phyloP scores from a whole-genome alignment of 2,113 vertebrate genomes.

The Egretta garzetta region DNA sequence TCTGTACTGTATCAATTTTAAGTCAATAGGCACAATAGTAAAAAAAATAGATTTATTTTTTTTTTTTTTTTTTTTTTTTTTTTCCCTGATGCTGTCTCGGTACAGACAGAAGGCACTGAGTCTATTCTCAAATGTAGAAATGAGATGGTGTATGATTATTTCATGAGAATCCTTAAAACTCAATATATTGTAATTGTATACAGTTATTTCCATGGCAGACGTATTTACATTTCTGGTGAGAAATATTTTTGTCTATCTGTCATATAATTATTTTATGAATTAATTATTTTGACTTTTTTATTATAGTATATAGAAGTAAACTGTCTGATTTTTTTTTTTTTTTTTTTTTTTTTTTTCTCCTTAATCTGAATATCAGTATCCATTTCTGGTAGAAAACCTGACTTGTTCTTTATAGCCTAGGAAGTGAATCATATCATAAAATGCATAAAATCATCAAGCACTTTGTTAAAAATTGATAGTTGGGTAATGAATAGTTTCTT shows the following conservation, averaged over 20 bases:
- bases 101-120: neutral
- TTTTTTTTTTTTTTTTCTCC: neutral
- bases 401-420: neutral
- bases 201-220: neutral
- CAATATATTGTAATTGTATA: neutral
- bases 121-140: neutral
- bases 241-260: neutral
- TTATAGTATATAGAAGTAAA: neutral
- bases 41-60: neutral
- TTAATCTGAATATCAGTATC: neutral
- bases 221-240: neutral
- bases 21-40: neutral
- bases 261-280: neutral
- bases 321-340: neutral
- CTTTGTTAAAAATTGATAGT: neutral
- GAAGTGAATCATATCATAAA: neutral
- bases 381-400: neutral
- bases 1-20: neutral
- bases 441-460: neutral
- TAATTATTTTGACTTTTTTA: neutral
- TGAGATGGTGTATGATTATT: neutral
- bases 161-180: neutral
- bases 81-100: neutral
- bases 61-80: too few relatives aligned
- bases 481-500: neutral